Conservation (phyloP, 2,113 vertebrate genomes). For the Nansenia antarctica region DNA sequence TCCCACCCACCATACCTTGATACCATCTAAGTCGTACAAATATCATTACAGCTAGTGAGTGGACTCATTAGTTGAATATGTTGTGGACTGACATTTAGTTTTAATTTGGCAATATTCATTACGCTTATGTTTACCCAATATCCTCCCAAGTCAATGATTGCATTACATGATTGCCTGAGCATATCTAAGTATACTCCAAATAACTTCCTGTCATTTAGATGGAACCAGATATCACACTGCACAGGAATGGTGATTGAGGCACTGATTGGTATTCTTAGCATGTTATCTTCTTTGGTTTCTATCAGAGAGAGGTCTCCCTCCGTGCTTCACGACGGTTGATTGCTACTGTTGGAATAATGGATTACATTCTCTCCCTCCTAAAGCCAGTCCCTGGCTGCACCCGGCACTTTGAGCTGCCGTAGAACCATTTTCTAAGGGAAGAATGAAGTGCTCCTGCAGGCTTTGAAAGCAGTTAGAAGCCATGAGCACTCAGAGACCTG, state of each 20-base stretch:
- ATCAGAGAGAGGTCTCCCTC: neutral
- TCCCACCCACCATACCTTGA: neutral
- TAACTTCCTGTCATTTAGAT: no score
- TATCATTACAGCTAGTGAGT: no score
- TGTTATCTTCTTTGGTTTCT: neutral
- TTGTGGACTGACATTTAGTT: no score
- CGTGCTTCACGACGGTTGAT: constrained; percentile 2
- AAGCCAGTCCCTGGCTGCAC: constrained; percentile 19
- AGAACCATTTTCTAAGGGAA: constrained; percentile 18
- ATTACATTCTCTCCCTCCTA: constrained; percentile 6
- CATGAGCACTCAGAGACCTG: constrained; percentile 7
- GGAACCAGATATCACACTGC: constrained; percentile 16
- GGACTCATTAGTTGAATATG: no score
- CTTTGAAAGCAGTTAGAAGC: constrained; percentile 22
- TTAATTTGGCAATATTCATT: no score
- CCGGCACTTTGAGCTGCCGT: constrained; percentile 24
- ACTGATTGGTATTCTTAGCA: neutral
- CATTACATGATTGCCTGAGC: no score
- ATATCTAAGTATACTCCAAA: no score
- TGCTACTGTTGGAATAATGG: constrained; percentile 12
- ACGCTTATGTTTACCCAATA: no score
- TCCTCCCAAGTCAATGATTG: no score
- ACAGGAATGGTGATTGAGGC: neutral
- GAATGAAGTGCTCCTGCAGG: constrained; percentile 8
- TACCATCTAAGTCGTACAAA: no score